Evolutionary conservation across 2,113 vertebrate genomes (phyloP), one percentile per base, ranked within the genome.

Genomic region (Melanotaenia duboulayi): DNA sequence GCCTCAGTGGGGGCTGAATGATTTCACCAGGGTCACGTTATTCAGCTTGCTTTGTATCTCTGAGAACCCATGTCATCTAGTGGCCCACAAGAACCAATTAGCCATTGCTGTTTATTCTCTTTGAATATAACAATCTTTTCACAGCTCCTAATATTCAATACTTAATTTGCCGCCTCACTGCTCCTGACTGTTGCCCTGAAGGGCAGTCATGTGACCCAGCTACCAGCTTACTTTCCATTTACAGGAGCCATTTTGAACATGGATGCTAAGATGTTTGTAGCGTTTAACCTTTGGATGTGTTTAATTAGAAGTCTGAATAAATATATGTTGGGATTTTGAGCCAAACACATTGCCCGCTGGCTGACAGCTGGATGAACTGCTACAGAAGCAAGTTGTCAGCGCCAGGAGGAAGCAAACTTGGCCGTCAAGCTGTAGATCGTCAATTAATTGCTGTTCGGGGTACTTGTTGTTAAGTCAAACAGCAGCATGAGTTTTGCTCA

Each of bases 401-500:
- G 60, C 74, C 37, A 57, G 65, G 62, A 64, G 62, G 66, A 74
- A 71, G 84, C 68, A 77, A 64, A 85, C 65, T 68, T 78, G 59
- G 25, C 66, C 8, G 20, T 74, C 65, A 87, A 75, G 65, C 57
- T 79, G 48, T 75, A 72, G 72, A 54, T 80, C 66, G 74, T 76
- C 91, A 92, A 90, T 93, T 85, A 80, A 90, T 88, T 83, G 78
- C 78, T 80, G 78, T 83, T 82, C 78, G 32, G 71, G 74, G 50
- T 71, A 81, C 85, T 86, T 91, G 87, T 91, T 87, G 76, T 83
- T 73, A 60, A 35, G 82, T 80, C 83, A 84, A 92, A 89, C 87
- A 91, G 89, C 83, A 90, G 89, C 75, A 84, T 71, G 85, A 74
- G 82, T 87, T 83, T 63, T 69, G 59, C 69, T 60, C 65, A 6